Evolutionary conservation across 30 jellyfish, hydroid and myxozoan species (phyloP), one percentile per base, ranked within the genome.

Genomic region (Chrysaora quinquecirrha): DNA sequence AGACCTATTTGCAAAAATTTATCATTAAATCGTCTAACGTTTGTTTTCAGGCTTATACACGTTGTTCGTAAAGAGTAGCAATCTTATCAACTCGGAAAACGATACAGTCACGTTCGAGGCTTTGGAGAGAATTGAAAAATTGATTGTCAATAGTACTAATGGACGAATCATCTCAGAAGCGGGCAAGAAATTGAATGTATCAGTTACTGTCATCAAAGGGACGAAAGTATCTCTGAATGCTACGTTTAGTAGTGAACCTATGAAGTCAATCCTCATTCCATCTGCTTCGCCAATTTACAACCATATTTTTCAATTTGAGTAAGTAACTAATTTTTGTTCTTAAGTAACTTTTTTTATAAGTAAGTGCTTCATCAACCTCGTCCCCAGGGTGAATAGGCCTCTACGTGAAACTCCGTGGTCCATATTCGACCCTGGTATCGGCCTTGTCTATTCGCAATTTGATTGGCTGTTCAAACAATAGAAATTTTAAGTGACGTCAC

Each of bases 51-150:
- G 86, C 61, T 2, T 54, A 10, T 81, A 81, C 38, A 56, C 76
- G 0, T 52, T 81, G 29, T 32, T 33, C 21, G 84, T 71, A 3
- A 61, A 54, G 14, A 85, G 78, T 1, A 19, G 22, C 38, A 81
- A 81, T 69, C 91, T 81, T 6, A 32, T 81, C 29, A 73, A 73
- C 78, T 23, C 75, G 10, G 85, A 67, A 7, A 81, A 81, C 71
- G 68, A 38, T 0, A 81, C 91, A 30, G 24, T 34, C 4, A 52
- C 14, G 22, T 69, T 81, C 52, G 76, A 63, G 4, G 91, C 69
- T 4, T 80, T 65, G n/a, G 76, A 81, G 84, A 69, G 34, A 23
- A 47, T 69, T 25, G 91, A 58, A 2, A 49, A 81, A 19, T 9
- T 81, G 0, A 35, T 47, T 16, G 61, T 81, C 35, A 63, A 61